Evolutionary conservation across 2,888 invertebrate genomes (phyloP), one percentile per base, ranked within the genome.

Genomic region (Tiphia femorata): DNA sequence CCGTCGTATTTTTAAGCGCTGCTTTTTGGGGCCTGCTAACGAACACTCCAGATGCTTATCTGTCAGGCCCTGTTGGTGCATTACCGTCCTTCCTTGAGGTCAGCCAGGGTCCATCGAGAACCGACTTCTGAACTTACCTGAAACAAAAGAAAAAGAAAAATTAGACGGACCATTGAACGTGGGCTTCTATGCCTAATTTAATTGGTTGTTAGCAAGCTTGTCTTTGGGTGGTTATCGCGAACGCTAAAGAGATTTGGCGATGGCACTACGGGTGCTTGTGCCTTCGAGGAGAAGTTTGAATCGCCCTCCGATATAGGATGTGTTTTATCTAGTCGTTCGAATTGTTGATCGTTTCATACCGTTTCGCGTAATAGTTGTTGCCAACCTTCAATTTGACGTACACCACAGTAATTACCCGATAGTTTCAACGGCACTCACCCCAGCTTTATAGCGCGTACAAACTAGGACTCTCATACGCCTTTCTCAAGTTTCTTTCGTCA

Each of bases 61-160:
- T 63, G 40, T 44, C 41, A 42, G 47, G 14, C 33, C 44, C 48
- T 58, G n/a, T n/a, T n/a, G 62, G 61, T 70, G 77, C 70, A 74
- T 75, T 75, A 75, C 74, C 67, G 69, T 68, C 60, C 62, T 67
- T 58, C 63, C 54, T 56, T 62, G 61, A 70, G 75, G 72, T 76
- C 74, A 74, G 59, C 46, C 54, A 37, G 52, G 55, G 55, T 49
- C 53, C 56, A 63, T 58, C 61, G 38, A 30, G 54, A 20, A 16
- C 38, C 48, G 44, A 53, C 38, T 56, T 64, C 62, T 64, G 70
- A 64, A 75, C 81, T 80, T 72, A 81, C 81, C 81, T 81, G 79
- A 56, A 81, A 81, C 72, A 76, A 69, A 76, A 59, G 59, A 63
- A 44, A 43, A 58, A 53, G 59, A 65, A 61, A 49, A 58, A 67